Conservation (phyloP, 2,888 invertebrate genomes). For the Mythimna pallens region DNA sequence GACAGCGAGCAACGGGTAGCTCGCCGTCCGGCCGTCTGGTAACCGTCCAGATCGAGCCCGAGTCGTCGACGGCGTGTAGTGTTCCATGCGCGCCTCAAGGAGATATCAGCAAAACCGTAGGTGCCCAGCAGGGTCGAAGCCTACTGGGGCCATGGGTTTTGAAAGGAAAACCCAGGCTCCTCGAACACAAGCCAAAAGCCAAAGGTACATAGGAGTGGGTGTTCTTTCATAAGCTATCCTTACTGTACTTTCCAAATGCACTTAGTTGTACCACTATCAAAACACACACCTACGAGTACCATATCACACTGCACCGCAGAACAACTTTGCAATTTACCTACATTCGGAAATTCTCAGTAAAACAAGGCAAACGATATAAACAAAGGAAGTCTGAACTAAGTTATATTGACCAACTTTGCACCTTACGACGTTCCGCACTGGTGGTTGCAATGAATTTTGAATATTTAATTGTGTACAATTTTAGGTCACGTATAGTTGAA, state of each 20-base stretch:
- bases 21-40: too few relatives aligned
- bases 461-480: constrained; percentile 64
- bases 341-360: constrained; percentile 70
- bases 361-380: constrained; percentile 74
- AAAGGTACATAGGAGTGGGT: too few relatives aligned
- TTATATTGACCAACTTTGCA: constrained; percentile 77
- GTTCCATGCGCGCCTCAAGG: too few relatives aligned
- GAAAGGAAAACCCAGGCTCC: too few relatives aligned
- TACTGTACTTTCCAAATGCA: constrained; percentile 32
- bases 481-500: constrained; percentile 57
- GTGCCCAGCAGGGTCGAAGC: too few relatives aligned
- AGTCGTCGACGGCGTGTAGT: too few relatives aligned
- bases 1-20: too few relatives aligned
- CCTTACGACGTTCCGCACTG: constrained; percentile 62
- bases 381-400: constrained; percentile 73
- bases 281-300: constrained; percentile 18
- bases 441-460: constrained; percentile 67
- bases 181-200: too few relatives aligned
- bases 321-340: constrained; percentile 69
- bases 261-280: constrained; percentile 54
- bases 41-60: too few relatives aligned
- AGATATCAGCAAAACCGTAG: too few relatives aligned
- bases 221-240: neutral
- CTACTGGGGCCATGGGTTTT: too few relatives aligned
- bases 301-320: constrained; percentile 56